Percentiles rank a stretch among this genome's conserved stretches.
phyloP scores from a whole-genome alignment of 1,140 invertebrate species.

The Lepidurus couesii region DNA sequence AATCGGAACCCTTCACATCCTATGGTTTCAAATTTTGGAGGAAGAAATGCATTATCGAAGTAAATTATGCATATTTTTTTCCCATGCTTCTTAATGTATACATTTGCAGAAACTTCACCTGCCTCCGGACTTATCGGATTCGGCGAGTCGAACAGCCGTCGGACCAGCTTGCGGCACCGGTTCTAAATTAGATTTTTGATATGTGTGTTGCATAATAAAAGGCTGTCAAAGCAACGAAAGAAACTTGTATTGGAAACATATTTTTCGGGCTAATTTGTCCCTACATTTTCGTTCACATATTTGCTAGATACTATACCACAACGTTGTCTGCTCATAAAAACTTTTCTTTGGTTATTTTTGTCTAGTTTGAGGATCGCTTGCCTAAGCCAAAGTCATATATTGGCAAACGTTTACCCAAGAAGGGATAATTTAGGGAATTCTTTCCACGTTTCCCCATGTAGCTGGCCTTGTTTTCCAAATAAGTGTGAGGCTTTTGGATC shows the following conservation, averaged over 20 bases:
- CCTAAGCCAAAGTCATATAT: constrained; percentile 5
- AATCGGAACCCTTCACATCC: not conserved
- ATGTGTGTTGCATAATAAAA: not conserved
- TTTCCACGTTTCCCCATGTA: constrained; percentile 1
- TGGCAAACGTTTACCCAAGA: constrained; percentile 17
- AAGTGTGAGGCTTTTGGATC: not conserved
- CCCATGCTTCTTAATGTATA: not conserved
- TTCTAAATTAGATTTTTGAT: not conserved
- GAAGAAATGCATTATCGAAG: constrained; percentile 5
- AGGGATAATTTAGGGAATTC: not conserved
- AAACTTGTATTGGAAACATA: constrained; percentile 16
- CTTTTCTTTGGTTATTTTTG: not conserved
- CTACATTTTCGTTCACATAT: not conserved
- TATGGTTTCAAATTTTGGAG: not conserved
- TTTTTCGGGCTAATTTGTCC: not conserved
- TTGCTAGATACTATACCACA: not conserved
- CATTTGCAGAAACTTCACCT: not conserved
- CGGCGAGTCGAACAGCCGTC: not conserved
- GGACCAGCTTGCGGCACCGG: not conserved
- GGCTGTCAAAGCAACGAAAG: constrained; percentile 8
- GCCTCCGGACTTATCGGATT: not conserved
- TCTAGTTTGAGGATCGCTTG: not conserved
- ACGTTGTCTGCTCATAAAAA: not conserved
- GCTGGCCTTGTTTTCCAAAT: not conserved
- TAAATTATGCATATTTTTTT: not conserved